Base-by-base conservation (phyloP, 1,140 invertebrate genomes). In the Hypothenemus hampei region DNA sequence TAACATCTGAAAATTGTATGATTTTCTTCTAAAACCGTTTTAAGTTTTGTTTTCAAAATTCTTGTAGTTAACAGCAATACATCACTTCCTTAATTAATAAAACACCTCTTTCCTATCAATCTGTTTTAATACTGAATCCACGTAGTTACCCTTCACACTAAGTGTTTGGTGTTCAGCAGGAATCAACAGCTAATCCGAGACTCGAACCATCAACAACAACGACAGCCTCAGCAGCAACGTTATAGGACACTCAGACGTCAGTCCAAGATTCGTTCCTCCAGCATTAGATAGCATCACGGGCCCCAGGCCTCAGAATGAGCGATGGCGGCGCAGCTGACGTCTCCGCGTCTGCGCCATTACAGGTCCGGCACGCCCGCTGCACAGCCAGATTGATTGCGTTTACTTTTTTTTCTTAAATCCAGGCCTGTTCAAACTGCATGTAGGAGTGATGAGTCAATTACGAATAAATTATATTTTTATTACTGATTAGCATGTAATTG, bases 281-380 rank as follows among this genome's bases (percentile, higher is more conserved):
- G 47, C 51, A 29, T 58, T 46, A 52, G 51, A 55, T 40, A 54
- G 59, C 58, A 52, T n/a, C 43, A 52, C 44, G 44, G 55, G 35
- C 41, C 37, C 47, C 33, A 37, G 47, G 47, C 67, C 64, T 62
- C 69, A 72, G 67, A 68, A 79, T 80, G 73, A 78, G 74, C 75
- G 71, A 81, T 81, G 79, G 74, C 76, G 79, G 74, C 76, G 69
- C 79, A 80, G 76, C 74, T 79, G 72, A 78, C 78, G 62, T 79
- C 79, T 71, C 79, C 79, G 72, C 77, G 79, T 69, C 77, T 81
- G 66, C 78, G 79, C 60, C 78, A 80, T 70, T 81, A 81, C 79
- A 81, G 79, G 79, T 81, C 74, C 65, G 62, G 44, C 62, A 31
- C 59, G 7, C 22, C 4, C 7, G 15, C 23, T 43, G 10, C 16